phyloP scores from a whole-genome alignment of 2,113 vertebrate genomes.

The Takifugu flavidus region DNA sequence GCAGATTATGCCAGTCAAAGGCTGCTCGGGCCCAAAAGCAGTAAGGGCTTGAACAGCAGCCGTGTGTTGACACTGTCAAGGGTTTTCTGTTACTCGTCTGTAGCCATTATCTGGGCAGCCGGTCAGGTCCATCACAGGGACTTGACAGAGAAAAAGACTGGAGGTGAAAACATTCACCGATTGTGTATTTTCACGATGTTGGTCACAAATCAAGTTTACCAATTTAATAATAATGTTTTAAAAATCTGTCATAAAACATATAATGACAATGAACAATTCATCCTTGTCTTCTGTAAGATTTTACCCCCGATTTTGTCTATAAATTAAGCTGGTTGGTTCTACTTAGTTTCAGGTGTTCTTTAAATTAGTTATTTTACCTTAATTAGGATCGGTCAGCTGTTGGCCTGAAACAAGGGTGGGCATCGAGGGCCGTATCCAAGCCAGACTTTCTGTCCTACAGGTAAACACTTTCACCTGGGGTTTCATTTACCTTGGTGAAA shows the following conservation, averaged over 20 bases:
- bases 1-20: slow-evolving; percentile 75
- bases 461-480: no score
- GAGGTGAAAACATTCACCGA: slow-evolving; percentile 7
- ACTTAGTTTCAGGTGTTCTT: no score
- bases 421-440: no score
- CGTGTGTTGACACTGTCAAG: slow-evolving; percentile 69
- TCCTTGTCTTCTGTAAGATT: neutral
- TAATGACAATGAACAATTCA: no score
- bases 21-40: slow-evolving; percentile 68
- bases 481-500: no score
- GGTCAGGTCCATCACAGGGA: slow-evolving; percentile 48
- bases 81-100: slow-evolving; percentile 71
- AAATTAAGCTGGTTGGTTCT: neutral
- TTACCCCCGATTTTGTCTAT: neutral
- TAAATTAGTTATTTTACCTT: no score
- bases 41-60: slow-evolving; percentile 65
- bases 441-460: no score
- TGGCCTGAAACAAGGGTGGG: no score
- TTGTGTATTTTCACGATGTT: neutral
- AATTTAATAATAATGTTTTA: neutral
- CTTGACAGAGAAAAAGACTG: slow-evolving; percentile 28
- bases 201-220: slow-evolving; percentile 1
- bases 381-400: no score
- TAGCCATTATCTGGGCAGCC: slow-evolving; percentile 56
- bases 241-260: no score